Evolutionary conservation across 2,797 vertebrate species (phyloP), one percentile per base, ranked within the genome.

Genomic region (Gallirallus australis): DNA sequence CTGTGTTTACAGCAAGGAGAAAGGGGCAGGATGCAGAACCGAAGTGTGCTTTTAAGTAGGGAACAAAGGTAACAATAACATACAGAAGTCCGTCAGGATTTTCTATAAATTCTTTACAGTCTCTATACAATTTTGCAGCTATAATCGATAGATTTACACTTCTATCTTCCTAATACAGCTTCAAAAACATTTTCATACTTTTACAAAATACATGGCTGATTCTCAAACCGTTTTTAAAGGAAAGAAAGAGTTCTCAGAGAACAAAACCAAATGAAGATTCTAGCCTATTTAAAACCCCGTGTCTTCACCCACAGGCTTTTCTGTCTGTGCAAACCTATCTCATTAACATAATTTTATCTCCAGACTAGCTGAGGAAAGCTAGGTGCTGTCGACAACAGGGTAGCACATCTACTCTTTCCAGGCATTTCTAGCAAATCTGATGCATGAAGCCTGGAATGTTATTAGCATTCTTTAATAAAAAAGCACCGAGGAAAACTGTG

Each of bases 321-420:
- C 65, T 79, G 27, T 47, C 86, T 87, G 50, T 81, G 57, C 54
- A 78, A 95, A 47, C 45, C 57, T 54, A 70, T 56, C 50, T 79
- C 65, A 91, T 89, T 89, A 96, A 53, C 23, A 35, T 48, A 86
- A 93, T 77, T 93, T 86, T 73, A 82, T 94, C 89, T 94, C 59
- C 64, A 95, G 53, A 83, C 40, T 95, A 93, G 95, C 39, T 89
- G 69, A 93, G 70, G 68, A 78, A 95, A 95, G 48, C 54, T 90
- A 93, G 90, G 86, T 63, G 59, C 37, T 92, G 60, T 27, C 1
- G 0, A 54, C 37, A 92, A 69, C 31, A 71, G 59, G 37, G 76
- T 35, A 80, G 52, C 33, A 84, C 68, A 80, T 88, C 40, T 87
- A 82, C 82, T 35, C 61, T 94, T 93, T 83, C 76, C 52, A 71